Base-by-base conservation (phyloP, 2,797 vertebrate species). In the Thripadectes ignobilis region DNA sequence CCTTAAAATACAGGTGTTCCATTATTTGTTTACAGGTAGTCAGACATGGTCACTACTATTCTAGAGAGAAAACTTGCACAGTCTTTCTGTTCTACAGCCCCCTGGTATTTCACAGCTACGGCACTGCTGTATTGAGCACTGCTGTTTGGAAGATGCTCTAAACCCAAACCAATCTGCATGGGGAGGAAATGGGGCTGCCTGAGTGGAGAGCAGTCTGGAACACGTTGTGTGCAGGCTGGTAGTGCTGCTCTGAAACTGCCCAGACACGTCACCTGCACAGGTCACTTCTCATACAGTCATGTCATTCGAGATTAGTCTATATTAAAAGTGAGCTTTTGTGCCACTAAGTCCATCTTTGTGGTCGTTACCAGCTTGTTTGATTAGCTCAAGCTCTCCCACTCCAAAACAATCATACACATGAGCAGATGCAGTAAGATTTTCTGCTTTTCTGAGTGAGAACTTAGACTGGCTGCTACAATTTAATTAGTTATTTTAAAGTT, bases 241-340 rank as follows among this genome's bases (percentile, higher is more conserved):
- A 8, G 10, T 15, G 32, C 8, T 24, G 36, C 34, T 10, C n/a
- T 38, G 52, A 30, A n/a, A 23, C 27, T 84, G 48, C 22, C 57
- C 38, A 38, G 46, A 15, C 19, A 4, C 1, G 14, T 49, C 23
- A 39, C 26, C 6, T 21, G 12, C 17, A 12, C 1, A 0, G 23
- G 39, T 10, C 19, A 26, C 46, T 45, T 81, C 41, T 75, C 38
- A 10, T 17, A 49, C 27, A 43, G 27, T 41, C 15, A 3, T 18
- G 21, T 24, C 57, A 24, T n/a, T 65, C 12, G 27, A 49, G 24
- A 49, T 49, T 49, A 49, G 24, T 27, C 24, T 27, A 24, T 27
- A 49, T 49, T 49, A 46, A 72, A 78, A 78, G n/a, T 12, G 7
- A 68, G 2, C 2, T 82, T 82, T 66, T 62, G 7, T 45, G n/a